Percentiles rank a stretch among this genome's conserved stretches.
phyloP scores from a whole-genome alignment of 2,888 invertebrate genomes.

The Caradrina clavipalpis region DNA sequence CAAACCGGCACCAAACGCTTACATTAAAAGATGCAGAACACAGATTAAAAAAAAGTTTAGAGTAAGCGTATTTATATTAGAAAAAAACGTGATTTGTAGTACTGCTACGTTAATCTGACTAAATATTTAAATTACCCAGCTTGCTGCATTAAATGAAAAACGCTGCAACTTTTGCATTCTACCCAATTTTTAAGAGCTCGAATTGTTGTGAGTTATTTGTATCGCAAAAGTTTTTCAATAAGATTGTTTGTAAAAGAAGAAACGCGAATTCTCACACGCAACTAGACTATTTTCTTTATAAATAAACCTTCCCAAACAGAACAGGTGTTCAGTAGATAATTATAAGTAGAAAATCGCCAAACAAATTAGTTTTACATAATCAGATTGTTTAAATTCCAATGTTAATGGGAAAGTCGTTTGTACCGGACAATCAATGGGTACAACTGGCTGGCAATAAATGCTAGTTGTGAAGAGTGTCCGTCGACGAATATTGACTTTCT shows the following conservation, averaged over 20 bases:
- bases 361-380: constrained; percentile 51
- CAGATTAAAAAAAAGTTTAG: background rate
- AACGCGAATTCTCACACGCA: background rate
- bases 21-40: too few species aligned
- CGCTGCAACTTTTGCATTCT: constrained; percentile 27
- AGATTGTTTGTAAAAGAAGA: constrained; percentile 11
- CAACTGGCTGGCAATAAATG: constrained; percentile 74
- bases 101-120: constrained; percentile 24
- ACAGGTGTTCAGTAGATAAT: constrained; percentile 8
- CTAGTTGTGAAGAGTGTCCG: constrained; percentile 72
- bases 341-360: constrained; percentile 44
- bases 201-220: constrained; percentile 11
- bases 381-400: constrained; percentile 57
- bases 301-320: constrained; percentile 20
- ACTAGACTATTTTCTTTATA: constrained; percentile 27
- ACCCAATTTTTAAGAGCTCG: constrained; percentile 22
- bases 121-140: constrained; percentile 21
- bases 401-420: constrained; percentile 77
- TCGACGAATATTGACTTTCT: constrained; percentile 84
- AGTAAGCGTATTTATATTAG: background rate
- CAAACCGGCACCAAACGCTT: too few species aligned
- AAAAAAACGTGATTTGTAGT: constrained; percentile 19
- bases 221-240: constrained; percentile 21
- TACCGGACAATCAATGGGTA: constrained; percentile 72
- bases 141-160: constrained; percentile 33